Evolutionary conservation across 2,888 invertebrate species (phyloP), one percentile per base, ranked within the genome.

Genomic region (Campopleginae sp.): DNA sequence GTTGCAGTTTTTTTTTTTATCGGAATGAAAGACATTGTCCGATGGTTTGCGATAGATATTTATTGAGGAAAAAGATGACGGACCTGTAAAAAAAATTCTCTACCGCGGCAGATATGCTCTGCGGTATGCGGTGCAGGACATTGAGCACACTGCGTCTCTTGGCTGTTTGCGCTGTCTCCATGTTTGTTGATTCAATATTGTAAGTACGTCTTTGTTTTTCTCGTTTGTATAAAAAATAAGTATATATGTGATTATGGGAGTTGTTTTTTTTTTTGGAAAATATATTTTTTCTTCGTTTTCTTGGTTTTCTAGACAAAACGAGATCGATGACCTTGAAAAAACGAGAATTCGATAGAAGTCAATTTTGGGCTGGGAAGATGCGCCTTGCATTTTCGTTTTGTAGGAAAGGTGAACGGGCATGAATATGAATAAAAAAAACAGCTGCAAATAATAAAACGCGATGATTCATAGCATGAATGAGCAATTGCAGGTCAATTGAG

Each of bases 11-110:
- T 14, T 14, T 14, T 0, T 27, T 14, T 5, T 38, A 58, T 14
- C 14, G 14, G 5, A 14, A 27, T 5, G 27, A 27, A 27, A 1
- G 12, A 58, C 2, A 0, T 14, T 1, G 14, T 27, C 58, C n/a
- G n/a, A n/a, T 6, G 5, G 14, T 4, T 27, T 23, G 14, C 6
- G 1, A 27, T 1, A 1, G 14, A 27, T 58, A 4, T 31, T 10
- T 4, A 33, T 33, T 1, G 51, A 48, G n/a, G 19, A 46, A 17
- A 61, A 82, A 23, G 8, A 19, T 23, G 65, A 82, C 87, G 87
- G 87, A 93, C 93, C 87, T 85, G 77, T 92, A 92, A 72, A 92
- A 93, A 70, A 92, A 90, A 38, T 87, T 86, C 77, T 93, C 91
- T 1, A 92, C 90, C 1, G 82, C 68, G 38, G 88, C 86, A 8